These are phyloP conservation scores for Laothoe populi DNA, from an alignment of 2,888 invertebrate species.

Conservation along the genomic window DNA sequence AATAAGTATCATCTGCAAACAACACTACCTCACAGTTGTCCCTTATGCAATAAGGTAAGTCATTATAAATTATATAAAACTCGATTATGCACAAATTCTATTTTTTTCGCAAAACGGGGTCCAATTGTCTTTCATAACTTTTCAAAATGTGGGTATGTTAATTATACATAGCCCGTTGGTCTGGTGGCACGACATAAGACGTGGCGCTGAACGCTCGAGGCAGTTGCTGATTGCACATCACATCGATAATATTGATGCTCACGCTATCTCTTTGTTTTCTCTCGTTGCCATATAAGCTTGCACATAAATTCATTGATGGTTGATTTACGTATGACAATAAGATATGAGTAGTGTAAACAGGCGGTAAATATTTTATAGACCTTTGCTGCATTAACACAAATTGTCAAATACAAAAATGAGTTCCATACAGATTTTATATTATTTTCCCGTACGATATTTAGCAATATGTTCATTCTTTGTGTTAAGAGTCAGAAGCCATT, in stretches of 20 bases:
- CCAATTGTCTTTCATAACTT: neutral
- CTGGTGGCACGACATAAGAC: conserved; percentile 9
- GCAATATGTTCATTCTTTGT: too few species aligned
- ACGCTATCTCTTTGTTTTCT: neutral
- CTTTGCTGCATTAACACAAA: neutral
- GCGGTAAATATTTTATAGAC: neutral
- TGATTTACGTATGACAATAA: neutral
- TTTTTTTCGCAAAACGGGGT: too few species aligned
- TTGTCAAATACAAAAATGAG: too few species aligned
- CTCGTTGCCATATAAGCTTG: neutral
- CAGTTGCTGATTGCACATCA: conserved; percentile 1
- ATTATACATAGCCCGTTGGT: neutral
- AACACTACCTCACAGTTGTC: too few species aligned
- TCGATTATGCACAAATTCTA: too few species aligned
- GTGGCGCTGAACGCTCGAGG: conserved; percentile 14
- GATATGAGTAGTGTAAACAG: neutral
- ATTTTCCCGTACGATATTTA: too few species aligned
- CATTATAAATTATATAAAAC: too few species aligned
- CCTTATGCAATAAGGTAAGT: too few species aligned
- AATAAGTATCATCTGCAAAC: too few species aligned
- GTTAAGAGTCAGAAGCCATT: too few species aligned
- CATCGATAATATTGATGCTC: neutral
- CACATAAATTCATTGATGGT: neutral
- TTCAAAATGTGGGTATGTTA: neutral
- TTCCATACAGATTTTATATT: too few species aligned